These are phyloP conservation scores for Monomorium pharaonis DNA, from an alignment of 1,140 invertebrate species.

Conservation along the genomic window DNA sequence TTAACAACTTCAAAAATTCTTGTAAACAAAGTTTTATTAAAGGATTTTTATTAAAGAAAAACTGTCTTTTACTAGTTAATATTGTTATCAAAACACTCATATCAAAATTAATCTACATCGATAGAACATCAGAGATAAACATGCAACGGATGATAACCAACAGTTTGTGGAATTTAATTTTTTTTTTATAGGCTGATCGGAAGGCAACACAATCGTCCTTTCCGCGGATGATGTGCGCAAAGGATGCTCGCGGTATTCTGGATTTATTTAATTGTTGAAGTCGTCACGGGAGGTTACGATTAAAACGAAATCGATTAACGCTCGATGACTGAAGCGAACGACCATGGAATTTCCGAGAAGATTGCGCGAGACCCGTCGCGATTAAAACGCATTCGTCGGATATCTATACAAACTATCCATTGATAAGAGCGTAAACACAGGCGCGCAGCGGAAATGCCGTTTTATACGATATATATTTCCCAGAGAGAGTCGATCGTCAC, in stretches of 20 bases:
- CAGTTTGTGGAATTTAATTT: too few species aligned
- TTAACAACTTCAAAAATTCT: too few species aligned
- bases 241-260: not conserved
- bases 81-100: too few species aligned
- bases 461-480: not conserved
- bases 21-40: too few species aligned
- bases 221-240: not conserved
- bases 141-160: too few species aligned
- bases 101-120: too few species aligned
- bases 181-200: too few species aligned
- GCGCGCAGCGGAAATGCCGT: not conserved
- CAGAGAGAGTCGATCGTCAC: not conserved
- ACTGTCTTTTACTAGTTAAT: too few species aligned
- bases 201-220: too few species aligned
- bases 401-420: not conserved
- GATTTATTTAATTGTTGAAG: not conserved
- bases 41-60: too few species aligned
- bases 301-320: not conserved
- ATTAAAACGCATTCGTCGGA: constrained; percentile 17
- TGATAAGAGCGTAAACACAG: constrained; percentile 10
- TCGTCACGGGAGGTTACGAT: not conserved
- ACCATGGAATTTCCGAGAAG: not conserved
- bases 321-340: not conserved
- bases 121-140: too few species aligned
- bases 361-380: not conserved